These are phyloP conservation scores for Megalops cyprinoides DNA, from an alignment of 2,797 vertebrate species.

Conservation along the genomic window DNA sequence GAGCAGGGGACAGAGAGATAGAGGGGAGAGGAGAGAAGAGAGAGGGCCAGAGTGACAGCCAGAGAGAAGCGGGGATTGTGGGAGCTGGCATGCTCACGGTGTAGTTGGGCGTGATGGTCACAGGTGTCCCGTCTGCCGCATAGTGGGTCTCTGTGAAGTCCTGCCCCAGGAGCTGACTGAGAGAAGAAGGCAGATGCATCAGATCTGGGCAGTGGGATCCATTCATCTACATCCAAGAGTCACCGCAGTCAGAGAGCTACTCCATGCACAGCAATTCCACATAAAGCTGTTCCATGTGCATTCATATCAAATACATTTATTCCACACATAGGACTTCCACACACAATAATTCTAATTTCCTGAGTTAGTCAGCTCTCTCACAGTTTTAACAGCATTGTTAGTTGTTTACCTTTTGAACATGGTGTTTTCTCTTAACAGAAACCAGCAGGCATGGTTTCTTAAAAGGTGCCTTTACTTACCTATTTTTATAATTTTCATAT, in stretches of 20 bases:
- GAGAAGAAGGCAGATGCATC: conserved; percentile 33
- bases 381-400: no score
- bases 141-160: conserved; percentile 78
- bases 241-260: neutral
- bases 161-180: conserved; percentile 69
- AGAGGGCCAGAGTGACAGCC: conserved; percentile 26
- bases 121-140: conserved; percentile 61
- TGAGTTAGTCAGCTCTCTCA: no score
- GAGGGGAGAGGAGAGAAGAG: neutral
- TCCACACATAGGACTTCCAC: neutral
- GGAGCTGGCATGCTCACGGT: conserved; percentile 61
- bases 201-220: neutral
- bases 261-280: neutral
- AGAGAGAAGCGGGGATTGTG: conserved; percentile 5
- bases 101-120: conserved; percentile 66
- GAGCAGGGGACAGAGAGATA: neutral
- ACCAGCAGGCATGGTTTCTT: no score
- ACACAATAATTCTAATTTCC: neutral
- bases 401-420: no score
- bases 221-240: neutral
- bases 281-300: neutral
- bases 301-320: no score
- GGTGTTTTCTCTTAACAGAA: no score
- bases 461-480: no score
- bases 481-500: no score